Evolutionary conservation across 2,797 vertebrate genomes (phyloP).

Genomic region (Notolabrus celidotus): DNA sequence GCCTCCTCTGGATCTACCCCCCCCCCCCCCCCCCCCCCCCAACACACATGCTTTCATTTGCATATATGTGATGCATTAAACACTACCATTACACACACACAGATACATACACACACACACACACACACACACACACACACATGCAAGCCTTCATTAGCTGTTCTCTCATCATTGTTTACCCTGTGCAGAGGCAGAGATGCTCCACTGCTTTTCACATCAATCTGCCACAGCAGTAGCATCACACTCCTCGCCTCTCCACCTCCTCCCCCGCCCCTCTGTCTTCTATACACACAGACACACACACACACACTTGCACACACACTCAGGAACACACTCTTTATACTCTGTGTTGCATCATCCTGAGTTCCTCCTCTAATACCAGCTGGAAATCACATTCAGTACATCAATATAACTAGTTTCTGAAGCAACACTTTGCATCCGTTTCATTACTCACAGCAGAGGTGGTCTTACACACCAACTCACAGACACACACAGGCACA

Average conservation of each 20-base stretch:
- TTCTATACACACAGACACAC: not conserved
- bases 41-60: slow-evolving; percentile 30
- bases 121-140: slow-evolving; percentile 4
- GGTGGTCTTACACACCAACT: slow-evolving; percentile 40
- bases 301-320: slow-evolving; percentile 4
- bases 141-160: slow-evolving; percentile 55
- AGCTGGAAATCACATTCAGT: slow-evolving; percentile 50
- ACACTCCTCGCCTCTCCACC: slow-evolving; percentile 25
- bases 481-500: slow-evolving; percentile 4
- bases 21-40: slow-evolving; percentile 40
- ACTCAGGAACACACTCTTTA: slow-evolving; percentile 7
- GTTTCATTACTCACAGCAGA: slow-evolving; percentile 59
- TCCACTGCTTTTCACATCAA: slow-evolving; percentile 62
- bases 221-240: slow-evolving; percentile 53
- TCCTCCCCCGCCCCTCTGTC: not conserved
- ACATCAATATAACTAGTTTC: slow-evolving; percentile 50
- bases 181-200: slow-evolving; percentile 47
- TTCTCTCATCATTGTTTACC: slow-evolving; percentile 63
- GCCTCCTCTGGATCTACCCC: slow-evolving; percentile 39
- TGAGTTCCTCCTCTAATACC: slow-evolving; percentile 15
- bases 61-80: slow-evolving; percentile 12
- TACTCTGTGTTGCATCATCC: slow-evolving; percentile 47
- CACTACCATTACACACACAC: slow-evolving; percentile 22
- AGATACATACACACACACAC: not conserved
- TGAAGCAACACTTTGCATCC: slow-evolving; percentile 49